phyloP scores from a whole-genome alignment of 1,140 invertebrate species.

The Conopomorpha cramerella region DNA sequence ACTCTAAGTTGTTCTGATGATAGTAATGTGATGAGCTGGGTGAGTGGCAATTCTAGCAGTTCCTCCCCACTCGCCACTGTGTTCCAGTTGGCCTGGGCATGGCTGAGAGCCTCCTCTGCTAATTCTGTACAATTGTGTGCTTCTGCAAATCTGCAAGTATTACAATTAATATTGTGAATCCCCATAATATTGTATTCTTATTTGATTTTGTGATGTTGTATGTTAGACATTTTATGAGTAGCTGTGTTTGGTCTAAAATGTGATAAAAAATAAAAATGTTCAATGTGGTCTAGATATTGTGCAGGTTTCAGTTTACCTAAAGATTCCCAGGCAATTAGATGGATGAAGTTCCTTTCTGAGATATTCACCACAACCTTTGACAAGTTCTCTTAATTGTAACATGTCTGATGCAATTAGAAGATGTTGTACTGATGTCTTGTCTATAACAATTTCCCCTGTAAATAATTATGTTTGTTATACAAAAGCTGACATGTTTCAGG shows the following conservation, averaged over 20 bases:
- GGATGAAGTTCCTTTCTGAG: constrained; percentile 86
- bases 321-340: constrained; percentile 89
- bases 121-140: constrained; percentile 86
- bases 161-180: too few relatives aligned
- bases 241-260: too few relatives aligned
- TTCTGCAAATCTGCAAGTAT: constrained; percentile 85
- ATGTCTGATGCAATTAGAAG: constrained; percentile 90
- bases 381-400: constrained; percentile 86
- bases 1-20: constrained; percentile 89
- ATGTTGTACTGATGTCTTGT: constrained; percentile 85
- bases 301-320: constrained; percentile 70
- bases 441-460: constrained; percentile 50
- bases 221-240: too few relatives aligned
- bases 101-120: constrained; percentile 78
- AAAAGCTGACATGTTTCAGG: too few relatives aligned
- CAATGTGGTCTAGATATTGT: too few relatives aligned
- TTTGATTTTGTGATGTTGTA: too few relatives aligned
- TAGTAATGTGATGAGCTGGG: constrained; percentile 79
- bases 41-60: constrained; percentile 83
- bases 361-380: constrained; percentile 86
- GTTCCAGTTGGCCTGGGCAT: constrained; percentile 88
- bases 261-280: too few relatives aligned
- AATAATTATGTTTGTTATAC: too few relatives aligned
- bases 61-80: constrained; percentile 84
- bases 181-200: too few relatives aligned